These are phyloP conservation scores for Pammene aurita DNA, from an alignment of 2,888 invertebrate genomes.

Conservation along the genomic window DNA sequence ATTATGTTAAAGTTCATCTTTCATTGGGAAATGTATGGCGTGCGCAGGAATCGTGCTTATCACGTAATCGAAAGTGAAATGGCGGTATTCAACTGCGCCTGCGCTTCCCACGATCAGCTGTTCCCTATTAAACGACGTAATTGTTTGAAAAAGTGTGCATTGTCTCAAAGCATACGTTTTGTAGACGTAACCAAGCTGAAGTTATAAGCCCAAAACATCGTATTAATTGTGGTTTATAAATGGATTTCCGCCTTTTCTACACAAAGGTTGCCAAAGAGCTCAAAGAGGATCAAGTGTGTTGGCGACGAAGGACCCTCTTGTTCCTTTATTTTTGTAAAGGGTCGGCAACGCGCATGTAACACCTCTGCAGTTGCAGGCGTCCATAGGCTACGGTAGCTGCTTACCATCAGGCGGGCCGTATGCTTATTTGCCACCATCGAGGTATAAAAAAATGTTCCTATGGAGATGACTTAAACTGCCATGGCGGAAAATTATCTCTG, in stretches of 20 bases:
- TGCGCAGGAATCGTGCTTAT: constrained; percentile 31
- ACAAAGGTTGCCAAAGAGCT: no score
- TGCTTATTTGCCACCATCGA: no score
- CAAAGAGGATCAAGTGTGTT: no score
- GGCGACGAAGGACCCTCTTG: no score
- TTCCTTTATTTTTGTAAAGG: no score
- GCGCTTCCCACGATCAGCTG: constrained; percentile 39
- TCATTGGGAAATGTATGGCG: not conserved
- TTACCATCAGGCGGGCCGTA: no score
- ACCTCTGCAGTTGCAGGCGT: no score
- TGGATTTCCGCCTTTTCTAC: not conserved
- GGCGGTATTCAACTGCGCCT: constrained; percentile 22
- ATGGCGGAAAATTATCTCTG: no score
- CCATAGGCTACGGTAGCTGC: no score
- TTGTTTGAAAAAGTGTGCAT: constrained; percentile 27
- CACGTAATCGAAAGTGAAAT: constrained; percentile 35
- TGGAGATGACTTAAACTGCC: no score
- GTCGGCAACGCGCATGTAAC: no score
- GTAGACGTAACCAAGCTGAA: constrained; percentile 21
- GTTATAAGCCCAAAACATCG: not conserved
- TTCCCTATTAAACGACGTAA: constrained; percentile 26
- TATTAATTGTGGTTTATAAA: not conserved
- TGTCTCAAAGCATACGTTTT: constrained; percentile 10
- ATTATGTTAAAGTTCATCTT: constrained; percentile 15
- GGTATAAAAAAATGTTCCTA: no score